Base-by-base conservation (phyloP, 2,113 vertebrate species). In the Gavia stellata region DNA sequence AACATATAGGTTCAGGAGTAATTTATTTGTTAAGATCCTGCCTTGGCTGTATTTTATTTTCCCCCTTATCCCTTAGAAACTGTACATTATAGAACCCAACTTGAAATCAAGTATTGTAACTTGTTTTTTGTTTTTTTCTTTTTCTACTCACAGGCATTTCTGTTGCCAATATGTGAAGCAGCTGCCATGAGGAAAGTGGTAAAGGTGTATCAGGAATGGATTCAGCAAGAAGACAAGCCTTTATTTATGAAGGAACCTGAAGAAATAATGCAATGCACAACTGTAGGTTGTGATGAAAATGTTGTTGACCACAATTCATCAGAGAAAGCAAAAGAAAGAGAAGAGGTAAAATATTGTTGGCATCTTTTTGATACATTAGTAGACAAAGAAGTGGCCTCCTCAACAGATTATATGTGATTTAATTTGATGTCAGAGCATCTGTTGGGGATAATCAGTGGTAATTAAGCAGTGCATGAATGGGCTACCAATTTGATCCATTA, bases 191-290 rank as follows among this genome's bases (percentile, higher is more conserved):
- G 99, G 52, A 99, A 98, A 97, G 99, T 99, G 73, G 99, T 99
- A 42, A 99, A 99, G 91, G 99, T 99, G 26, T 99, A 99, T 96
- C 99, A 99, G 95, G 99, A 99, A 96, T 99, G 99, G 99, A 99
- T 99, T 96, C 98, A 99, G 70, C 99, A 99, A 96, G 99, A 99
- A 91, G 99, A 99, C 90, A 99, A 99, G 82, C 99, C 99, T 61
- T 98, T 99, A 89, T 99, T 99, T 94, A 99, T 99, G 99, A 99
- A 99, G 92, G 99, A 99, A 88, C 98, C 99, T 61, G 99, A 99
- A 71, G 99, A 99, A 95, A 97, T 97, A 93, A 21, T 98, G 81
- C 97, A 97, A 81, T 97, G 96, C 85, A 97, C 96, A 89, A 96
- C 87, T 71, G 96, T 55, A 95, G 97, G 95, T 82, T 96, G 97